phyloP scores from a whole-genome alignment of 64 coral and sea anemone species.

The Porites australiensis region DNA sequence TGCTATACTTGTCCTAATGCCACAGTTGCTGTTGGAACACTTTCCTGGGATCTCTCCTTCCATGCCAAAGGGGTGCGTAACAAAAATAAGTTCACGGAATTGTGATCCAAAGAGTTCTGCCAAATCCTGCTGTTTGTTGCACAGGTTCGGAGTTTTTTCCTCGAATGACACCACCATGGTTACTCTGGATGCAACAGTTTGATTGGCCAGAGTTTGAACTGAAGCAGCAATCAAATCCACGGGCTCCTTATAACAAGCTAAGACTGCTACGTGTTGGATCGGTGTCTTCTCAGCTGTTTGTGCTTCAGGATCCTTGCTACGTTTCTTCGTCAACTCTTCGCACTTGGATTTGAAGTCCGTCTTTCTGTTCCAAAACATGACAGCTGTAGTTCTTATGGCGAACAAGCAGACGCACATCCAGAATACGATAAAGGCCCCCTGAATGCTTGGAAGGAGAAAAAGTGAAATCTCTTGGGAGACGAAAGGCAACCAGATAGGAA shows the following conservation, averaged over 20 bases:
- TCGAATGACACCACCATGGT: constrained; percentile 11
- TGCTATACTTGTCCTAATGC: not conserved
- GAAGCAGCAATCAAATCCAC: not conserved
- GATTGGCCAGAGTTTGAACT: not conserved
- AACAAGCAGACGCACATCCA: no score
- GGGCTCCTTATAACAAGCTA: constrained; percentile 12
- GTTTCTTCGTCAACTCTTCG: no score
- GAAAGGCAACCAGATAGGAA: no score
- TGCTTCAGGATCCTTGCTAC: no score
- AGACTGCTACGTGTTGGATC: not conserved
- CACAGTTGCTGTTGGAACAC: not conserved
- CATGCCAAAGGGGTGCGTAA: not conserved
- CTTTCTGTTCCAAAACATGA: no score
- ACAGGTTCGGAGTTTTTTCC: not conserved
- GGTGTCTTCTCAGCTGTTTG: not conserved
- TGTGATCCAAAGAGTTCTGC: not conserved
- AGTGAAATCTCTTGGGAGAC: no score
- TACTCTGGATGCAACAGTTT: not conserved
- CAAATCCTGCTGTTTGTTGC: not conserved
- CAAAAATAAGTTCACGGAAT: not conserved
- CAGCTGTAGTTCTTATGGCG: no score
- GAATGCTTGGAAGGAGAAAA: no score
- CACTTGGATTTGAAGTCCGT: no score
- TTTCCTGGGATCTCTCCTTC: constrained; percentile 2
- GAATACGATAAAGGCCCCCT: no score